Base-by-base conservation (phyloP, 2,888 invertebrate genomes). In the Syrphus vitripennis region DNA sequence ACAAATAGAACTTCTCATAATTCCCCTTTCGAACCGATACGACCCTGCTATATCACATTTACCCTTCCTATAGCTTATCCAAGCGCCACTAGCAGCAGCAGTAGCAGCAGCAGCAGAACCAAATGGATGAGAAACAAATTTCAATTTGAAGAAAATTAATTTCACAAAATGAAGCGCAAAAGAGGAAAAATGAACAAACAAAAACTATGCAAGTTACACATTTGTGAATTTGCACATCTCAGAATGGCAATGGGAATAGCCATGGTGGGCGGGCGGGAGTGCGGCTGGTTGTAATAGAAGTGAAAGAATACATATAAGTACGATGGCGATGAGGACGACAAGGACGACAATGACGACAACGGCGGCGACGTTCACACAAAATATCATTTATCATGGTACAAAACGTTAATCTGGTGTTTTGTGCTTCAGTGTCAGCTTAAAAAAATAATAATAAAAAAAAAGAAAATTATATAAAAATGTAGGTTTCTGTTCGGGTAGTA, bases 101-200 rank as follows among this genome's bases (percentile, higher is more conserved):
- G 50, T n/a, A 63, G 45, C n/a, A 42, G 10, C 12, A 45, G 42
- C 12, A n/a, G n/a, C 9, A 40, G 53, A 21, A 67, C 5, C 53
- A 74, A 80, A 74, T 69, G 67, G 67, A 80, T 74, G 80, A 34
- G 53, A 80, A 69, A 80, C 80, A 80, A 80, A 74, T 74, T 80
- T 80, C 74, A 80, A 80, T 80, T 80, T 80, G 42, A 74, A 80
- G 74, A 75, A 80, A 80, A 80, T 80, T 80, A 80, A 75, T 80
- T 74, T 75, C 75, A 74, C 75, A 69, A 80, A 80, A 80, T 69
- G 69, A 74, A 75, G 69, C 55, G 37, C 65, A 57, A 71, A 67
- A 19, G 37, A 59, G 19, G 45, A 50, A 59, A 59, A 59, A 34
- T 31, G 29, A 16, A n/a, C n/a, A 59, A 59, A 26, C 55, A 79